phyloP scores from a whole-genome alignment of 2,888 invertebrate genomes.

The Parnassius smintheus region DNA sequence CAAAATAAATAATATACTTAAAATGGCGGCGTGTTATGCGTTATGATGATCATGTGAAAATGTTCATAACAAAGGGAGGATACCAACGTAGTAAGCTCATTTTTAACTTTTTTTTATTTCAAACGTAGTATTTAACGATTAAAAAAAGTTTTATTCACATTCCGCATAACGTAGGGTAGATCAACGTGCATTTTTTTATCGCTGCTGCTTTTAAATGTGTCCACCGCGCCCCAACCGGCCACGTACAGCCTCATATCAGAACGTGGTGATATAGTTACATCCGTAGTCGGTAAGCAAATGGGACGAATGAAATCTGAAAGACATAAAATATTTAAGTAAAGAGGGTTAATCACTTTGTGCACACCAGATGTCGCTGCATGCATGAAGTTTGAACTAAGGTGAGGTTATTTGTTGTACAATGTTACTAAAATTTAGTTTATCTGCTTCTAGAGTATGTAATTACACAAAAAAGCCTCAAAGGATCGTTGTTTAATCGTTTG shows the following conservation, averaged over 20 bases:
- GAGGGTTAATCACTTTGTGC: neutral
- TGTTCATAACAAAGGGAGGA: no score
- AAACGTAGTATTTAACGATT: neutral
- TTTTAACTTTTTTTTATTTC: neutral
- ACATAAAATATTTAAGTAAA: neutral
- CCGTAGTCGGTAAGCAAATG: constrained; percentile 55
- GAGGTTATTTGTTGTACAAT: neutral
- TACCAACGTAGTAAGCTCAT: no score
- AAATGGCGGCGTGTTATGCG: no score
- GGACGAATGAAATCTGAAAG: constrained; percentile 67
- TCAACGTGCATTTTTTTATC: constrained; percentile 47
- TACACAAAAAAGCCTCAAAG: no score
- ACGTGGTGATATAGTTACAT: constrained; percentile 39
- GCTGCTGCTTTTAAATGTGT: constrained; percentile 43
- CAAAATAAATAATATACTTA: no score
- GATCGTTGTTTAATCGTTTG: no score
- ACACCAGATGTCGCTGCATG: neutral
- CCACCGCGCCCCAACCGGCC: constrained; percentile 79
- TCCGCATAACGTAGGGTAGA: constrained; percentile 38
- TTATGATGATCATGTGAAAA: no score
- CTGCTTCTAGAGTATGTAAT: neutral
- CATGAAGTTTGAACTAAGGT: neutral
- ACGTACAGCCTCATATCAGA: constrained; percentile 40
- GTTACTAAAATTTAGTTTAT: no score
- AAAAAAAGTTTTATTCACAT: constrained; percentile 35